Evolutionary conservation across 2,888 invertebrate genomes (phyloP), one percentile per base, ranked within the genome.

Genomic region (Epicampocera succincta): DNA sequence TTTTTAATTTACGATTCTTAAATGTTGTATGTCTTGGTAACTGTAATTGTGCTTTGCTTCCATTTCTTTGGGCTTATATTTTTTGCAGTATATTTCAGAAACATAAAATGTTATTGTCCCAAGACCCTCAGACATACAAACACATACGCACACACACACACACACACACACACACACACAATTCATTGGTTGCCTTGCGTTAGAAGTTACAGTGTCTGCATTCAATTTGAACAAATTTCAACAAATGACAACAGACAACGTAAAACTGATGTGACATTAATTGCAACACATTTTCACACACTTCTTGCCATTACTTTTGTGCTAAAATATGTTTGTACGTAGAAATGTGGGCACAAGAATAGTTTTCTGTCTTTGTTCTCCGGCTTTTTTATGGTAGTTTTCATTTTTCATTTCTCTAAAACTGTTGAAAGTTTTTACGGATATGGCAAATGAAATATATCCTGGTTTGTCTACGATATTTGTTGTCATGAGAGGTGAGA

Each of bases 201-300:
- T 12, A 72, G 58, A 42, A 17, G 58, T 29, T 72, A 66, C 15
- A 58, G 65, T 60, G 58, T 66, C 72, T 79, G 72, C 78, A 84
- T 83, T 83, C 82, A 80, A 84, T 84, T 83, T 79, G 69, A 73
- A 76, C 76, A 78, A 83, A 84, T 81, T 79, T 83, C 80, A 61
- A 56, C 80, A 80, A 84, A 80, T 83, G 80, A 83, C 80, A 75
- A 60, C 72, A 80, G 82, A 75, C 71, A 82, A 75, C 74, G 63
- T 78, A 61, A 54, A 82, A 78, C 74, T 83, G 84, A 84, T 84
- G 81, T 84, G 84, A 83, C 84, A 81, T 84, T 83, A 83, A 84
- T 84, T 84, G 79, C 83, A 77, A 68, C 76, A 80, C 77, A 78
- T 82, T 82, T 82, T 71, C 78, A 61, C 78, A 71, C 78, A 66